Evolutionary conservation across 1,140 invertebrate genomes (phyloP).

Genomic region (Harpegnathos saltator): DNA sequence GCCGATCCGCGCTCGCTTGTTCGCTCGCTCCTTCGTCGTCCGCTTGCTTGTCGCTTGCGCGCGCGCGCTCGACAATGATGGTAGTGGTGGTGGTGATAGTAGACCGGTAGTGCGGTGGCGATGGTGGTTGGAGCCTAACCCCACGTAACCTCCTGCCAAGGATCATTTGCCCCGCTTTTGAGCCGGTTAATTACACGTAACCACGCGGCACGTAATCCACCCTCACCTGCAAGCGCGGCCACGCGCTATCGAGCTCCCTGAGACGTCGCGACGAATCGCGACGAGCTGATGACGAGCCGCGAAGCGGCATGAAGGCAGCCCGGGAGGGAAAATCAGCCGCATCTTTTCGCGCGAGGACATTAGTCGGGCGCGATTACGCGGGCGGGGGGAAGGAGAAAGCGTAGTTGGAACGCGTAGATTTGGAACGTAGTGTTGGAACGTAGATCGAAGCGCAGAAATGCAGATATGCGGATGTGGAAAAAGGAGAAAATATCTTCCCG

Average conservation of each 20-base stretch:
- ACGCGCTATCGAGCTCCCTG: neutral
- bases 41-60: conserved; percentile 72
- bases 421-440: too few species aligned
- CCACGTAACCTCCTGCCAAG: conserved; percentile 76
- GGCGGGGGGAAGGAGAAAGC: too few species aligned
- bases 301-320: too few species aligned
- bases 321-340: too few species aligned
- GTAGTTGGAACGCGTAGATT: too few species aligned
- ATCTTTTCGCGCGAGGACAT: too few species aligned
- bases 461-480: too few species aligned
- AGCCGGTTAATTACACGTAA: conserved; percentile 77
- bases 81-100: conserved; percentile 35
- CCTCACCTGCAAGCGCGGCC: conserved; percentile 3
- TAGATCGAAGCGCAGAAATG: too few species aligned
- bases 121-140: conserved; percentile 4
- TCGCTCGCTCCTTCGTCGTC: too few species aligned
- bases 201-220: conserved; percentile 38
- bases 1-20: too few species aligned
- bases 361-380: too few species aligned
- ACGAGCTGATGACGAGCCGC: neutral
- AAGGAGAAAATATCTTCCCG: too few species aligned
- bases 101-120: conserved; percentile 2
- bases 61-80: conserved; percentile 53
- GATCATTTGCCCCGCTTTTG: conserved; percentile 77
- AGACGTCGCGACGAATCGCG: neutral